A percentile compares a stretch with the other conserved stretches of the same genome.
Evolutionary conservation across 1,140 invertebrate species (phyloP).

Genomic region (Calliopsis andreniformis): DNA sequence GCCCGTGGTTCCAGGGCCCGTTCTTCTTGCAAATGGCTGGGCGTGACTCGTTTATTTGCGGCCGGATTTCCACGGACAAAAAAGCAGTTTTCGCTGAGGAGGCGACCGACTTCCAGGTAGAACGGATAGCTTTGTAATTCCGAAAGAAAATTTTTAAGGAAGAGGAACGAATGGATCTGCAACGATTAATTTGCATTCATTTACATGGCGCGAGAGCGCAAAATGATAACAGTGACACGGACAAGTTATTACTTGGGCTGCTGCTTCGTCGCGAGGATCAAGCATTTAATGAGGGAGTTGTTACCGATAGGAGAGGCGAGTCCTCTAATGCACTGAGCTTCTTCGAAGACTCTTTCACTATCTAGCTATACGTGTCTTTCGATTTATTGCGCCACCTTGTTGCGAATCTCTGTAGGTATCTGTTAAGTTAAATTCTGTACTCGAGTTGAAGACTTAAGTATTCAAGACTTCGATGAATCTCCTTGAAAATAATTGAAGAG

Average conservation of each 20-base stretch:
- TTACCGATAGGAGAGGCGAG: slow-evolving; percentile 22
- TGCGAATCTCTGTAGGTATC: no score
- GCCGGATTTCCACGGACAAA: slow-evolving; percentile 37
- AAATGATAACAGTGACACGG: slow-evolving; percentile 29
- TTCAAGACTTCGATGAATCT: no score
- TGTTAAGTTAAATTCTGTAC: no score
- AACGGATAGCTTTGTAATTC: slow-evolving; percentile 51
- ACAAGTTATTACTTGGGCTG: slow-evolving; percentile 8
- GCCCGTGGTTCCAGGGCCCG: slow-evolving; percentile 28
- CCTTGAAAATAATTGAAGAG: no score
- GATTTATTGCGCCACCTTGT: background rate
- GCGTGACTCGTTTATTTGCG: slow-evolving; percentile 64
- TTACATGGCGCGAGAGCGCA: slow-evolving; percentile 16
- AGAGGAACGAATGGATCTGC: slow-evolving; percentile 38
- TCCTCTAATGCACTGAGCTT: background rate
- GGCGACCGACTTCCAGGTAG: slow-evolving; percentile 26
- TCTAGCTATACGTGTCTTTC: background rate
- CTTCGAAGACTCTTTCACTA: background rate
- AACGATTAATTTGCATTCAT: slow-evolving; percentile 56
- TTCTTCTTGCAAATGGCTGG: slow-evolving; percentile 61
- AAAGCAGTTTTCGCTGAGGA: slow-evolving; percentile 46
- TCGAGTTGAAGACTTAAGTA: no score
- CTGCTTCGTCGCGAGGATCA: slow-evolving; percentile 19
- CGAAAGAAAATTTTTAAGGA: slow-evolving; percentile 54
- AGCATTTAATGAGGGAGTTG: slow-evolving; percentile 18